Evolutionary conservation across 2,113 vertebrate species (phyloP), one percentile per base, ranked within the genome.

Genomic region (Papio anubis): DNA sequence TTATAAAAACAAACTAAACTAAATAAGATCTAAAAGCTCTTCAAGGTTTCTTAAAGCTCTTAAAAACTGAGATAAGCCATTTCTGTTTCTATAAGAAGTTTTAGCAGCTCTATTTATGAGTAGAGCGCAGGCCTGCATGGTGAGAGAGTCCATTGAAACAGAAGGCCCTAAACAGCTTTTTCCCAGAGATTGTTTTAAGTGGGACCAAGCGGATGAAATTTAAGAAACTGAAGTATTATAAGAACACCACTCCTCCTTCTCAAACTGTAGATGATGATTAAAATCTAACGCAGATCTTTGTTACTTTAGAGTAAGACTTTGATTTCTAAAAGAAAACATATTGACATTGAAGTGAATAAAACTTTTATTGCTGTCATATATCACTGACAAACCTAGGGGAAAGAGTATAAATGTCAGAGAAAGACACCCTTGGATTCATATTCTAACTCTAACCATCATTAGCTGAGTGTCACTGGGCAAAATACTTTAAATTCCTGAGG

Each of bases 11-110:
- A 48, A 79, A 78, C 38, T 79, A 88, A 70, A 76, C 52, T 17
- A 84, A 45, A 9, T 21, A 87, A 35, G 4, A 23, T 64, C 52
- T 59, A 92, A 93, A 96, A 75, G 9, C 48, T 1, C 59, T 85
- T 97, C 38, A 64, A 27, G n/a, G 14, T 92, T 95, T 95, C 40
- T 27, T 82, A 91, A 92, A 89, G 35, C 17, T 59, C 73, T 96
- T 85, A 89, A 82, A 64, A 88, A 38, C n/a, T 72, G 27, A 90
- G 16, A 66, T 79, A 81, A 95, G 27, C 6, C 61, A 73, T 94
- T 80, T 21, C 12, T 84, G 72, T 85, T 88, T 90, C n/a, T 85
- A 2, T 38, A 86, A 66, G 30, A 94, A 75, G 11, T 68, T 95
- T 86, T 43, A 79, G 32, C 21, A 72, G 38, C 27, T 90, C 5